Conservation (phyloP, 1,140 invertebrate genomes). For the Bombus superbus region DNA sequence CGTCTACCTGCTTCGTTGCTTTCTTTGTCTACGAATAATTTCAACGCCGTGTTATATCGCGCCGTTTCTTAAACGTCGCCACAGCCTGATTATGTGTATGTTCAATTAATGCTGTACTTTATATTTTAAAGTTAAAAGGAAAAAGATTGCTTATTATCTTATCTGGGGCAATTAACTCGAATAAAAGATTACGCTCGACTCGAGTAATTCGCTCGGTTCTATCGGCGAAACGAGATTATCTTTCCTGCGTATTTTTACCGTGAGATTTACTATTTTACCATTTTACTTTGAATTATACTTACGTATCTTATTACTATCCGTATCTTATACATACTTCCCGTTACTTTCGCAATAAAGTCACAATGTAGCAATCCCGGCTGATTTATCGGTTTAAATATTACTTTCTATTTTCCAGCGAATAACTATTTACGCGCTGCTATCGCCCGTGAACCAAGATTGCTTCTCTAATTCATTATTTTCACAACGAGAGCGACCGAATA, state of each 20-base stretch:
- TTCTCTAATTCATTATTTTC: constrained; percentile 31
- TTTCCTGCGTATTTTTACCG: background rate
- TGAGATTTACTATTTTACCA: constrained; percentile 10
- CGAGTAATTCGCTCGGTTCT: constrained; percentile 9
- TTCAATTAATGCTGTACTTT: background rate
- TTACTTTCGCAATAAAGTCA: constrained; percentile 36
- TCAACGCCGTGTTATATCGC: background rate
- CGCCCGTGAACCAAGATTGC: constrained; percentile 17
- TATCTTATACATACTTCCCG: background rate
- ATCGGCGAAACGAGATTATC: constrained; percentile 14
- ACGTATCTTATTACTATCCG: background rate
- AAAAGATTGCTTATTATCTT: constrained; percentile 35
- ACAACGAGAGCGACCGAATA: constrained; percentile 27
- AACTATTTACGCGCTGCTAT: background rate
- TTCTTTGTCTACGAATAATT: background rate
- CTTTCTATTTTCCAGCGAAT: constrained; percentile 33
- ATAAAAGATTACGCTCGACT: constrained; percentile 11
- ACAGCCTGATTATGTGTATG: background rate
- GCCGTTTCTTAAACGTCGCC: background rate
- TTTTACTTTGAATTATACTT: background rate
- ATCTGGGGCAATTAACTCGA: constrained; percentile 38
- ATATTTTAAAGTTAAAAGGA: background rate
- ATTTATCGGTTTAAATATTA: constrained; percentile 47
- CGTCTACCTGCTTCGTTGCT: rapidly evolving
- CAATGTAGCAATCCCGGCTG: constrained; percentile 14